Evolutionary conservation across 2,888 invertebrate species (phyloP).

Genomic region (Cosmopolites sordidus): DNA sequence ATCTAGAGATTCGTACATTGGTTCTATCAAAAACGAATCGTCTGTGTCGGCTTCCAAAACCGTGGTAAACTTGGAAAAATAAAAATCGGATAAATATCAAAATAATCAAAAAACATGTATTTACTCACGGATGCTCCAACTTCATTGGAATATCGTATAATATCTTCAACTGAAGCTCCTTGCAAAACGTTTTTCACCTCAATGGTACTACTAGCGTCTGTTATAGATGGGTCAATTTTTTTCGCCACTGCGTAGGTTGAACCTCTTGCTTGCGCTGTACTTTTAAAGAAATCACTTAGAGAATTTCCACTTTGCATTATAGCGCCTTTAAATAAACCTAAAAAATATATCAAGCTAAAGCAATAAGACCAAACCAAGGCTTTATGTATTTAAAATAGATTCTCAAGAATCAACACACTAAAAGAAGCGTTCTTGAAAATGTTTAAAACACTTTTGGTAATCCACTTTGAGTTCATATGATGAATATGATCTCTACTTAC

Average conservation of each 20-base stretch:
- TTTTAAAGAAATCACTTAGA: slow-evolving; percentile 18
- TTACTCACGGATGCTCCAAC: not conserved
- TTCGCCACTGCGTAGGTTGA: slow-evolving; percentile 25
- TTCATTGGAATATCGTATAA: too few relatives aligned
- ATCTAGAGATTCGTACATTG: slow-evolving; percentile 25
- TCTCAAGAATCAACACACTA: too few relatives aligned
- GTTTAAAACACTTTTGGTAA: too few relatives aligned
- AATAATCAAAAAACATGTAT: too few relatives aligned
- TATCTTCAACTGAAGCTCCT: slow-evolving; percentile 14
- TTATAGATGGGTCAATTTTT: slow-evolving; percentile 15
- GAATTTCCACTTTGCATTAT: slow-evolving; percentile 30
- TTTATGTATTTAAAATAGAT: too few relatives aligned
- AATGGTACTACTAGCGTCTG: slow-evolving; percentile 7
- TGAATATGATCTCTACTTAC: slow-evolving; percentile 9
- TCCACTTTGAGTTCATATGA: too few relatives aligned
- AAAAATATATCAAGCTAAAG: not conserved
- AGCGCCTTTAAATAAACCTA: slow-evolving; percentile 29
- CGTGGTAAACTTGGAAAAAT: slow-evolving; percentile 17
- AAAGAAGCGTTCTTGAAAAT: too few relatives aligned
- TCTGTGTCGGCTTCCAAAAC: slow-evolving; percentile 26
- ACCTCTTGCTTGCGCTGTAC: slow-evolving; percentile 16
- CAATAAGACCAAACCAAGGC: too few relatives aligned
- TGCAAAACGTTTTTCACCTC: slow-evolving; percentile 12
- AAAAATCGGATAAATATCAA: too few relatives aligned
- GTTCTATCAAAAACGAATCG: slow-evolving; percentile 26